These are phyloP conservation scores for Halocaridina rubra DNA, from an alignment of 2,888 invertebrate species.

Conservation along the genomic window DNA sequence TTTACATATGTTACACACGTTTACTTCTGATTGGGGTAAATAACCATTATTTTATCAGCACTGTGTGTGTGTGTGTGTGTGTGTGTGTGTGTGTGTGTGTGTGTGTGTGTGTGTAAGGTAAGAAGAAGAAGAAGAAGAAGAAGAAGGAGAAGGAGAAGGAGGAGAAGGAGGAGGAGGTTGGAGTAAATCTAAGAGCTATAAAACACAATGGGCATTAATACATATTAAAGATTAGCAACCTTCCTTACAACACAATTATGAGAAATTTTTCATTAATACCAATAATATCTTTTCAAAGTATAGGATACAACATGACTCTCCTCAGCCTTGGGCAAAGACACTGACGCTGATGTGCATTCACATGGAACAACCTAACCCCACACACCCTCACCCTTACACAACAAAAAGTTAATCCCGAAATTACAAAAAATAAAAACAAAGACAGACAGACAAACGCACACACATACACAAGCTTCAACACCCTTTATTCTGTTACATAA, in stretches of 20 bases:
- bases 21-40: neutral
- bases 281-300: no score
- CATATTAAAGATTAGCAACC: no score
- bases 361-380: neutral
- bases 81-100: constrained; percentile 8
- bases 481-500: neutral
- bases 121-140: neutral
- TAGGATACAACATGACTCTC: no score
- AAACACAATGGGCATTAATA: no score
- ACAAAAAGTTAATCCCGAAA: no score
- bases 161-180: neutral
- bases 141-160: neutral
- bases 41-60: neutral
- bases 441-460: constrained; percentile 9
- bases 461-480: neutral
- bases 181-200: no score
- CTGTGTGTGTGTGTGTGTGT: neutral
- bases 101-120: neutral
- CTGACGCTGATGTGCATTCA: no score
- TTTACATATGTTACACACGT: no score
- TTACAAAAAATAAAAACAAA: neutral
- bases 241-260: no score
- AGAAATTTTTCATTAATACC: no score
- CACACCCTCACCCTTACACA: neutral
- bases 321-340: no score